Evolutionary conservation across 2,888 invertebrate species (phyloP).

Genomic region (Megaustenia siamemsis): DNA sequence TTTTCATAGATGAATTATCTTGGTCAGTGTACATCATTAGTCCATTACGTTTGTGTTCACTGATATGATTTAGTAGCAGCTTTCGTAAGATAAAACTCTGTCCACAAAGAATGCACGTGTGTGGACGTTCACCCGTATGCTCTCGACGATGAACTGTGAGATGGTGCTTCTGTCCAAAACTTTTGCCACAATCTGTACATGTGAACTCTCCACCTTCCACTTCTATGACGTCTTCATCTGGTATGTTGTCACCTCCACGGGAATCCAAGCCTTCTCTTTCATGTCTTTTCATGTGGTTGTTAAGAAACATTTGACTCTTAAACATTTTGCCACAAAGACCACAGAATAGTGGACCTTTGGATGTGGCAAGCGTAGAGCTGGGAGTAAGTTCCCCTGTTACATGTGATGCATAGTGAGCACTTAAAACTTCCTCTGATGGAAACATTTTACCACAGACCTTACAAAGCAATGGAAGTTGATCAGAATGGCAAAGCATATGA

Average conservation of each 20-base stretch:
- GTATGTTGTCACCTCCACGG: slow-evolving; percentile 55
- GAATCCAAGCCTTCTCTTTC: slow-evolving; percentile 56
- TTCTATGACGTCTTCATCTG: slow-evolving; percentile 53
- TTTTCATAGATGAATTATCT: neutral
- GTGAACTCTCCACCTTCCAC: slow-evolving; percentile 50
- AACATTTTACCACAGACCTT: slow-evolving; percentile 57
- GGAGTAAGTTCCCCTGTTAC: slow-evolving; percentile 48
- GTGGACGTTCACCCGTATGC: slow-evolving; percentile 54
- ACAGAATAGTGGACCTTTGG: slow-evolving; percentile 55
- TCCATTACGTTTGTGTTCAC: slow-evolving; percentile 55
- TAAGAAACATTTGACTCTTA: slow-evolving; percentile 57
- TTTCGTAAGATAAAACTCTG: slow-evolving; percentile 53
- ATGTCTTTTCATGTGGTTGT: slow-evolving; percentile 61
- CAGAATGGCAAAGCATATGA: slow-evolving; percentile 59
- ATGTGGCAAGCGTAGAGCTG: neutral
- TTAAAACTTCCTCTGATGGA: slow-evolving; percentile 52
- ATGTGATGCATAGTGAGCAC: slow-evolving; percentile 53
- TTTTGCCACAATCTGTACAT: slow-evolving; percentile 51
- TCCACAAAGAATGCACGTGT: slow-evolving; percentile 57
- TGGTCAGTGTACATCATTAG: slow-evolving; percentile 54
- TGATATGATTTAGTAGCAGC: slow-evolving; percentile 52
- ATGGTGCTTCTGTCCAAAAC: slow-evolving; percentile 47
- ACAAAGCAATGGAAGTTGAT: slow-evolving; percentile 46
- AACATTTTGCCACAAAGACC: slow-evolving; percentile 63
- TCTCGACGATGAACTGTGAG: slow-evolving; percentile 50